These are phyloP conservation scores for Proales similis DNA, from an alignment of 1,140 invertebrate species.

Conservation along the genomic window DNA sequence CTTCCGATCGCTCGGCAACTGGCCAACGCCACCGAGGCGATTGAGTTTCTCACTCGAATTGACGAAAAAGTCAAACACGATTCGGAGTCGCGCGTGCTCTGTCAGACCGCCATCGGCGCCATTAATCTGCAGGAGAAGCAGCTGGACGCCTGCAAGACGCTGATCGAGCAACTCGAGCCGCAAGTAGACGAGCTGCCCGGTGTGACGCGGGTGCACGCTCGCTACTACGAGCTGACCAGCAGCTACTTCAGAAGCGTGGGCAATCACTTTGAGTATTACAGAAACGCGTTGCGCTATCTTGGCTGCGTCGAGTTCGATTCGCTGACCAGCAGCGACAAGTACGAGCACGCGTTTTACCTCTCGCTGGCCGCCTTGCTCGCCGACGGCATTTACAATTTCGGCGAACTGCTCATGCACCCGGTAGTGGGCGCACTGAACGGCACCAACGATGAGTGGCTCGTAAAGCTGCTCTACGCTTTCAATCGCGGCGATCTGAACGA, in stretches of 20 bases:
- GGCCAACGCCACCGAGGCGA: slow-evolving; percentile 68
- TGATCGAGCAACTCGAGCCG: slow-evolving; percentile 79
- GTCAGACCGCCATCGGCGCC: slow-evolving; percentile 74
- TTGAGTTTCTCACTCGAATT: slow-evolving; percentile 75
- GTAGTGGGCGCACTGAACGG: slow-evolving; percentile 74
- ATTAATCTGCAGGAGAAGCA: slow-evolving; percentile 74
- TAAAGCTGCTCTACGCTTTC: slow-evolving; percentile 81
- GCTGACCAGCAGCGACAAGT: slow-evolving; percentile 62
- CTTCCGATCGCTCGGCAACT: slow-evolving; percentile 68
- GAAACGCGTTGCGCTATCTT: slow-evolving; percentile 83
- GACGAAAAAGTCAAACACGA: slow-evolving; percentile 78
- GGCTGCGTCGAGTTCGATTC: slow-evolving; percentile 49
- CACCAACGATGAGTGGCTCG: slow-evolving; percentile 77
- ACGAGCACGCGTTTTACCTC: slow-evolving; percentile 78
- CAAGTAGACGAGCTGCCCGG: slow-evolving; percentile 80
- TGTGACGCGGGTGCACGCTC: slow-evolving; percentile 81
- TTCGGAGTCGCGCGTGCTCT: slow-evolving; percentile 74
- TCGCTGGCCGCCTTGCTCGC: slow-evolving; percentile 86
- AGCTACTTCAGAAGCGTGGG: slow-evolving; percentile 77
- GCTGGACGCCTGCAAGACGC: slow-evolving; percentile 70
- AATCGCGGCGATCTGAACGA: slow-evolving; percentile 79
- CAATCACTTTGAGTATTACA: slow-evolving; percentile 85
- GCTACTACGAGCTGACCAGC: slow-evolving; percentile 87
- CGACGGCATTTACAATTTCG: slow-evolving; percentile 92
- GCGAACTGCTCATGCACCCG: slow-evolving; percentile 87